Conservation (phyloP, 1,140 invertebrate genomes). For the Cyphomyrmex costatus region DNA sequence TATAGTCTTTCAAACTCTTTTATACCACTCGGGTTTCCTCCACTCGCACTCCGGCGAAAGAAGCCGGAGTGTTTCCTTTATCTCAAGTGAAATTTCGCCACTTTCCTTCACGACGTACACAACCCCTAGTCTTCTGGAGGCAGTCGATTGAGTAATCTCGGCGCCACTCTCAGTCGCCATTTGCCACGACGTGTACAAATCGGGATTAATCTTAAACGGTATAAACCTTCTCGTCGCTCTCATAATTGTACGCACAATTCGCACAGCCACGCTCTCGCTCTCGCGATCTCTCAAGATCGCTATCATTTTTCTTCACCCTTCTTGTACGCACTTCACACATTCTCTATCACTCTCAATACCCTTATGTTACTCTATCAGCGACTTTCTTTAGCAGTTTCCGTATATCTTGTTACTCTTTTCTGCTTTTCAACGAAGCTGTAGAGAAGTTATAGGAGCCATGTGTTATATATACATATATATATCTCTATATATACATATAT, state of each 20-base stretch:
- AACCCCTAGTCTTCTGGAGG: conserved; percentile 25
- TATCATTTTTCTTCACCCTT: neutral
- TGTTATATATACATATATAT: conserved; percentile 49
- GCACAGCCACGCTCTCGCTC: conserved; percentile 73
- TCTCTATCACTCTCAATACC: neutral
- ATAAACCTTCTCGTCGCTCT: conserved; percentile 56
- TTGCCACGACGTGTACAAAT: conserved; percentile 65
- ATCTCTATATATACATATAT: conserved; percentile 28
- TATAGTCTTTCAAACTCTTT: neutral
- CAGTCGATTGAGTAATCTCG: conserved; percentile 33
- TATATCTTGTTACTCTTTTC: conserved; percentile 44
- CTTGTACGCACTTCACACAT: neutral
- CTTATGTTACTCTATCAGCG: conserved; percentile 46
- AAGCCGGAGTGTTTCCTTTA: neutral
- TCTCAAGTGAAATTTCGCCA: neutral
- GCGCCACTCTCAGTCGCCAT: conserved; percentile 70
- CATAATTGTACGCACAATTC: conserved; percentile 65
- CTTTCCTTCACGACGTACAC: neutral
- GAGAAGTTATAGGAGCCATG: conserved; percentile 70
- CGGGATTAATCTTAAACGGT: conserved; percentile 62
- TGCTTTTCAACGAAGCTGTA: conserved; percentile 53
- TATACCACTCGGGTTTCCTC: neutral
- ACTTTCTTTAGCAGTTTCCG: conserved; percentile 35
- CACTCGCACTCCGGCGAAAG: neutral
- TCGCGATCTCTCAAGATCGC: conserved; percentile 42